These are phyloP conservation scores for Urosaurus nigricauda DNA, from an alignment of 2,797 vertebrate species.

Conservation along the genomic window DNA sequence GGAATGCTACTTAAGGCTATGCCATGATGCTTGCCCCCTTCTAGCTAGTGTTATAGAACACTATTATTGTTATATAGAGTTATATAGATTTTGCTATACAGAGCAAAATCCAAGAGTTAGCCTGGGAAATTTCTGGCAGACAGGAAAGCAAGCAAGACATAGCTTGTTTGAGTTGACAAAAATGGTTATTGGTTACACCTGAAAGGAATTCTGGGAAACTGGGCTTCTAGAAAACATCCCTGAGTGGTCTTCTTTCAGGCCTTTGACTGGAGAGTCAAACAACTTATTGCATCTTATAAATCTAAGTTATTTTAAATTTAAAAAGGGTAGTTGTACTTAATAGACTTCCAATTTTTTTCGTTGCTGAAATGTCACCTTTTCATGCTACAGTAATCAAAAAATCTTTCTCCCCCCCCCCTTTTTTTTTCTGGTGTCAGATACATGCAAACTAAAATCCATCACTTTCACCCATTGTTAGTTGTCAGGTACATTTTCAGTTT, in stretches of 20 bases:
- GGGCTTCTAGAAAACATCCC: constrained; percentile 28
- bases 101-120: constrained; percentile 3
- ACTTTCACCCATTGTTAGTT: constrained; percentile 52
- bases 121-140: not conserved
- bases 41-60: not conserved
- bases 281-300: constrained; percentile 46
- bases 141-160: not conserved
- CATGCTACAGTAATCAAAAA: constrained; percentile 48
- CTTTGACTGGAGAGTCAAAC: constrained; percentile 41
- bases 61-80: too few relatives aligned
- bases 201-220: constrained; percentile 26
- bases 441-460: constrained; percentile 51
- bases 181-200: constrained; percentile 22
- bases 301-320: constrained; percentile 43
- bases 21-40: not conserved
- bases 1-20: not conserved
- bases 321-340: constrained; percentile 34
- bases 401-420: not conserved
- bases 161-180: constrained; percentile 26
- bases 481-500: constrained; percentile 56
- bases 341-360: constrained; percentile 27
- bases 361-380: constrained; percentile 46
- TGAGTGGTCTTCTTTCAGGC: constrained; percentile 25
- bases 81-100: not conserved
- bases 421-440: constrained; percentile 37